phyloP scores from a whole-genome alignment of 2,113 vertebrate genomes.

The Himantopus leucocephalus region DNA sequence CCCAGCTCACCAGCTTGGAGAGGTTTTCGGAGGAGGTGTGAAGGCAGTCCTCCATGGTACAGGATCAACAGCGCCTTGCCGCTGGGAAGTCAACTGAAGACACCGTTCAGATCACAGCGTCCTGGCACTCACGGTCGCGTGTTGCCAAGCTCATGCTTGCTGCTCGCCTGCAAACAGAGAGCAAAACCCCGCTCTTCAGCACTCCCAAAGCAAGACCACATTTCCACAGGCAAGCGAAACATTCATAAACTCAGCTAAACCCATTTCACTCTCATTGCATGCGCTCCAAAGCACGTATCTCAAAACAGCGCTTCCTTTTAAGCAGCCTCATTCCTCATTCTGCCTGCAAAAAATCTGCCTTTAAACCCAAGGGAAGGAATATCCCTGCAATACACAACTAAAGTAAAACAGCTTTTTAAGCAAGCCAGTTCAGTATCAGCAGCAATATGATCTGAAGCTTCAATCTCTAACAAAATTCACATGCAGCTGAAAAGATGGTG shows the following conservation, averaged over 20 bases:
- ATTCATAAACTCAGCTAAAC: not conserved
- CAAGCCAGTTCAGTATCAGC: not conserved
- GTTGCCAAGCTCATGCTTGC: not conserved
- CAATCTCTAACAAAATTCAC: not conserved
- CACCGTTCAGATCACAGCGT: not conserved
- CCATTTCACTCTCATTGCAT: not conserved
- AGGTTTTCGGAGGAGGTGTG: conserved; percentile 89
- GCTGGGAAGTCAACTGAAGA: conserved; percentile 37
- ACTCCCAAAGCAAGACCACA: not conserved
- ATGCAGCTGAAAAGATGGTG: not conserved
- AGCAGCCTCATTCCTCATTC: not conserved
- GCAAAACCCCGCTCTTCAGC: conserved; percentile 12
- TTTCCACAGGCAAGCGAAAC: not conserved
- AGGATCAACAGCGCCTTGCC: conserved; percentile 51
- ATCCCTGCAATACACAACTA: not conserved
- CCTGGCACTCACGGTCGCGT: accelerated
- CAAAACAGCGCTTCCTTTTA: not conserved
- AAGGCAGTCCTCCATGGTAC: conserved; percentile 87
- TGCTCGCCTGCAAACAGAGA: conserved; percentile 21
- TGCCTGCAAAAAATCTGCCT: not conserved
- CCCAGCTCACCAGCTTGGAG: conserved; percentile 91
- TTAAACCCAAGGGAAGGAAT: not conserved
- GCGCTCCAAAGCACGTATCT: not conserved
- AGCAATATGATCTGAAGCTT: not conserved
- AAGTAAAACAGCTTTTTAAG: not conserved